Evolutionary conservation across 2,113 vertebrate genomes (phyloP).

Genomic region (Channa maculata): DNA sequence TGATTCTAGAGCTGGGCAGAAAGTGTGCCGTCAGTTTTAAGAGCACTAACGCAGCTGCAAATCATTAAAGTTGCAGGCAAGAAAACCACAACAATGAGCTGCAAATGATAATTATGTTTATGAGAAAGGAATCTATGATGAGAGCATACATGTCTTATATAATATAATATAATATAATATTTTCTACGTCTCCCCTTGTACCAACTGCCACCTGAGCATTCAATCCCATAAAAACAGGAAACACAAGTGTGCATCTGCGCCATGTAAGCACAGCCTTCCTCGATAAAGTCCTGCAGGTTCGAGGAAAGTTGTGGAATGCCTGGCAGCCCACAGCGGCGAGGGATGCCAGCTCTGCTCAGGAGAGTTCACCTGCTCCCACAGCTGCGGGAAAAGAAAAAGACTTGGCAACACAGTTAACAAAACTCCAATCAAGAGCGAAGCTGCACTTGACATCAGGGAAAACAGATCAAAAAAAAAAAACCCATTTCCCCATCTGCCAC

Average conservation of each 20-base stretch:
- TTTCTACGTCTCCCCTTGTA: too few species aligned
- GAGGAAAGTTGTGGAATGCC: slow-evolving; percentile 42
- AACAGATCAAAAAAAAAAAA: slow-evolving; percentile 10
- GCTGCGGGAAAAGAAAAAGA: slow-evolving; percentile 34
- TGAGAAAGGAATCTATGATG: too few species aligned
- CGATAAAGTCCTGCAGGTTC: slow-evolving; percentile 3
- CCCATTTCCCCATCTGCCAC: slow-evolving; percentile 46
- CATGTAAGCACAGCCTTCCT: slow-evolving; percentile 18
- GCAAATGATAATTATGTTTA: too few species aligned
- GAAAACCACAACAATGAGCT: too few species aligned
- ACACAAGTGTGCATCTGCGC: background rate
- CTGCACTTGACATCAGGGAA: slow-evolving; percentile 37
- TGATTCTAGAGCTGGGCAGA: too few species aligned
- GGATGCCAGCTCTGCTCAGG: slow-evolving; percentile 27
- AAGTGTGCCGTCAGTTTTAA: too few species aligned
- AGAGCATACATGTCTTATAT: too few species aligned
- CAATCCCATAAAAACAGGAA: background rate
- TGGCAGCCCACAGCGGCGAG: slow-evolving; percentile 11
- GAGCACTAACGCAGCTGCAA: too few species aligned
- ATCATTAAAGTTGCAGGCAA: too few species aligned
- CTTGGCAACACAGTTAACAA: slow-evolving; percentile 30
- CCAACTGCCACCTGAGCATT: too few species aligned
- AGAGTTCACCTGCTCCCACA: slow-evolving; percentile 46
- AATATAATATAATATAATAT: too few species aligned
- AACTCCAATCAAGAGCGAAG: slow-evolving; percentile 50